Evolutionary conservation across 2,113 vertebrate genomes (phyloP), one percentile per base, ranked within the genome.

Genomic region (Dicentrarchus labrax): DNA sequence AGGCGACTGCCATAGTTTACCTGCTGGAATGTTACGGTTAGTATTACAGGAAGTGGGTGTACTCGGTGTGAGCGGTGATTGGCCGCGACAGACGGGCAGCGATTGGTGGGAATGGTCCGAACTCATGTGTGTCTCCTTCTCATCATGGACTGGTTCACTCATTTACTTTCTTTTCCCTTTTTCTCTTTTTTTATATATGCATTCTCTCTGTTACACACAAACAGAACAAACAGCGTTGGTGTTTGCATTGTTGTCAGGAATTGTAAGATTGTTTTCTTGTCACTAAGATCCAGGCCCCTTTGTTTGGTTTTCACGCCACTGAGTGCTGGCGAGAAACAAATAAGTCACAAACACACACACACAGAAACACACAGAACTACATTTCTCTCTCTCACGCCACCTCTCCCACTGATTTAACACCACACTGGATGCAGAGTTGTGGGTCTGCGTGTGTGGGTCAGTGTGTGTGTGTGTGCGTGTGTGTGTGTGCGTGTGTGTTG

Each of bases 1-100:
- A 89, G 92, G 85, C 83, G 81, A 87, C 87, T 86, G 93, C 88
- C 78, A 84, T 85, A 91, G 92, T 94, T 94, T 91, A 92, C 89
- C 91, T 91, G 91, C 89, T 84, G 93, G 92, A 92, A 95, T 94
- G 92, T 80, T 81, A 84, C 39, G 79, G 86, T 85, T 91, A 82
- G 83, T 91, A 85, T 94, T 94, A 90, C 93, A 93, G 91, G 86
- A 92, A 90, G 91, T 86, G 82, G 72, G 80, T 56, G 82, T 36
- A 50, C 83, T 45, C 74, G 68, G 39, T 5, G 38, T 12, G 39
- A 47, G 19, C 74, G 4, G 22, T 72, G 90, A 93, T 92, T 92
- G 93, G 92, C 78, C 76, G 38, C 8, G 51, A 75, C 85, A 59
- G 80, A 65, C 6, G 21, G 22, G 47, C 41, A 68, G n/a, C 8